A percentile compares a stretch with the other conserved stretches of the same genome.
phyloP scores from a whole-genome alignment of 2,113 vertebrate genomes.

The Rousettus leschenaultii region DNA sequence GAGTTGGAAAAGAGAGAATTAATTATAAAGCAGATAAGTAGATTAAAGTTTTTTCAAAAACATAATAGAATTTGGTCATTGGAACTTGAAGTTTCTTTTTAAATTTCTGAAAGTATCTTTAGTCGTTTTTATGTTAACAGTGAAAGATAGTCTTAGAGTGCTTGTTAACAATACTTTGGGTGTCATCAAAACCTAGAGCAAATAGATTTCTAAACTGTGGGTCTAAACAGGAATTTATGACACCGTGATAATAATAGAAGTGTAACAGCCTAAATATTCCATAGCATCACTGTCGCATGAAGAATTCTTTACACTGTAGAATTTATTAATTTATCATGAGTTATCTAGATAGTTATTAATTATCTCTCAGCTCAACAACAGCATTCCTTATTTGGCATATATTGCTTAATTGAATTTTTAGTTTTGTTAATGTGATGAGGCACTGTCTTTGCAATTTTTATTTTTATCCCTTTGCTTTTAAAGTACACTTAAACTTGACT shows the following conservation, averaged over 20 bases:
- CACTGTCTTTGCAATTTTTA: slow-evolving; percentile 49
- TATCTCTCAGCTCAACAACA: background rate
- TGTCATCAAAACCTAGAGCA: slow-evolving; percentile 29
- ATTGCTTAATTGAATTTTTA: slow-evolving; percentile 12
- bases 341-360: slow-evolving; percentile 17
- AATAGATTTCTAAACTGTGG: background rate
- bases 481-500: background rate
- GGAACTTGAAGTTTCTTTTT: slow-evolving; percentile 13
- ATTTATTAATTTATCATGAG: background rate
- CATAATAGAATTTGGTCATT: slow-evolving; percentile 15
- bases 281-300: slow-evolving; percentile 8
- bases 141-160: background rate
- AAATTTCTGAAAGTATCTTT: slow-evolving; percentile 4
- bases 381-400: slow-evolving; percentile 41
- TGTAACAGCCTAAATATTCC: background rate
- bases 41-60: background rate
- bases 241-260: background rate
- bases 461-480: slow-evolving; percentile 40
- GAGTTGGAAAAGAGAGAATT: slow-evolving; percentile 25
- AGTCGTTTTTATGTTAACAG: background rate
- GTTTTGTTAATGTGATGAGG: slow-evolving; percentile 40
- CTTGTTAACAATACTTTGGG: background rate
- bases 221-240: slow-evolving; percentile 18
- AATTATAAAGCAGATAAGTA: slow-evolving; percentile 14
- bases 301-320: background rate